phyloP scores from a whole-genome alignment of 2,888 invertebrate species.

The Stenichneumon culpator region DNA sequence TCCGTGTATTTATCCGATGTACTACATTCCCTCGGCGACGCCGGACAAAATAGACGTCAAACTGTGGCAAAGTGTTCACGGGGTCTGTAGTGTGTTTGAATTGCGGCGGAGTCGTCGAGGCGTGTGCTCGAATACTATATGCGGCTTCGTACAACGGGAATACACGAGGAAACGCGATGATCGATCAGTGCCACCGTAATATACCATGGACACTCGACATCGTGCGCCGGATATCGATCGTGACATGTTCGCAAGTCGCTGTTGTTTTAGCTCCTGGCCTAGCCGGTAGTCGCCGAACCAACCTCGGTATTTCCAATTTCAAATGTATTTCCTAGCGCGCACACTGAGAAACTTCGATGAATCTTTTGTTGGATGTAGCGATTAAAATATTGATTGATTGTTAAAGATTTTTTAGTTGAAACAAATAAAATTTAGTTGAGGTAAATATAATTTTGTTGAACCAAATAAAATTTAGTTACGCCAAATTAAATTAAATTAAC shows the following conservation, averaged over 20 bases:
- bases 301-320: too few species aligned
- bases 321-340: too few species aligned
- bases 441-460: too few species aligned
- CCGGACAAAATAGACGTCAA: neutral
- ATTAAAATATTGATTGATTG: too few species aligned
- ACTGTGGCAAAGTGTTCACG: constrained; percentile 7
- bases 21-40: neutral
- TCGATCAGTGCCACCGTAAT: constrained; percentile 54
- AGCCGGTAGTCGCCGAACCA: too few species aligned
- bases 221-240: constrained; percentile 61
- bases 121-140: constrained; percentile 34
- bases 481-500: too few species aligned
- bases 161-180: constrained; percentile 49
- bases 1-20: neutral
- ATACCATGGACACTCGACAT: constrained; percentile 39
- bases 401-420: too few species aligned
- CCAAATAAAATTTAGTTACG: too few species aligned
- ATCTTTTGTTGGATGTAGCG: too few species aligned
- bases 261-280: neutral
- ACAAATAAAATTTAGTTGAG: too few species aligned
- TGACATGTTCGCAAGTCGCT: constrained; percentile 46
- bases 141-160: neutral
- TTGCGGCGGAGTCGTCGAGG: constrained; percentile 27
- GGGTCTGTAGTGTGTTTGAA: constrained; percentile 2
- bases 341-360: too few species aligned